These are phyloP conservation scores for Parelbella ahira DNA, from an alignment of 2,888 invertebrate species.

Conservation along the genomic window DNA sequence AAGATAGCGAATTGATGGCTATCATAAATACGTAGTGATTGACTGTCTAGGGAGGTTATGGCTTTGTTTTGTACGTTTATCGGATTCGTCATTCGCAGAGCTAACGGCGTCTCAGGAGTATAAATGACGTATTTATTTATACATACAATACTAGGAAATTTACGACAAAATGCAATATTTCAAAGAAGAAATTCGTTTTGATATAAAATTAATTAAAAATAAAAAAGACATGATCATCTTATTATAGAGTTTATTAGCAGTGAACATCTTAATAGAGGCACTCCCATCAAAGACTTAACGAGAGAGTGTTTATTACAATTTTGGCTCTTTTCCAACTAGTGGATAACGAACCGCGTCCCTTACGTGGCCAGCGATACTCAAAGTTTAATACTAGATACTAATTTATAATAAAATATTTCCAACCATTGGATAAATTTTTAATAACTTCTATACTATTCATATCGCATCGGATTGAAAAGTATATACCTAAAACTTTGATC, in stretches of 20 bases:
- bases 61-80: conserved; percentile 23
- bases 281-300: conserved; percentile 65
- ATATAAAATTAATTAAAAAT: conserved; percentile 14
- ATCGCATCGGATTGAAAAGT: no score
- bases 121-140: background rate
- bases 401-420: no score
- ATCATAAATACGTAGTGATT: conserved; percentile 18
- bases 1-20: conserved; percentile 25
- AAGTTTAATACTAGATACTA: no score
- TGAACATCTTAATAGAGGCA: conserved; percentile 49
- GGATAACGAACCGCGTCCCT: conserved; percentile 52
- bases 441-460: no score
- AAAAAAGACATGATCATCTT: conserved; percentile 14
- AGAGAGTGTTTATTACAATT: conserved; percentile 69
- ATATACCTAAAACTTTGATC: no score
- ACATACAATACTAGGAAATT: no score
- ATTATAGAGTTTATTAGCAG: conserved; percentile 37
- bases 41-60: conserved; percentile 14
- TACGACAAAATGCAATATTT: no score
- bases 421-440: no score
- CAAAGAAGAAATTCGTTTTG: conserved; percentile 10
- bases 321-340: conserved; percentile 65
- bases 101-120: no score
- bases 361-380: conserved; percentile 19
- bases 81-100: conserved; percentile 18